Evolutionary conservation across 2,113 vertebrate species (phyloP).

Genomic region (Megalops atlanticus): DNA sequence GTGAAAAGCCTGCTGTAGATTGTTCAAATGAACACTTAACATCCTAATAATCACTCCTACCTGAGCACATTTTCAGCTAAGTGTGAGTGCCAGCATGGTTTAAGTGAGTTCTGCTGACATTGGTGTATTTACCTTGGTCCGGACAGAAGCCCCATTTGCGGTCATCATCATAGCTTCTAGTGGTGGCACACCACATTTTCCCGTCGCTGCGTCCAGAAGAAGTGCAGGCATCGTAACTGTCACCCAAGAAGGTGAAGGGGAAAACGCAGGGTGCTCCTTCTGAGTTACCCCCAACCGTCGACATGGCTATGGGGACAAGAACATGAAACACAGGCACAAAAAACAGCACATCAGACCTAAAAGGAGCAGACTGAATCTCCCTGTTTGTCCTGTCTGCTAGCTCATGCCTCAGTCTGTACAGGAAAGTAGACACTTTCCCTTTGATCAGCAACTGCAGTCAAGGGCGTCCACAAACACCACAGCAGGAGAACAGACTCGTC

Average conservation of each 20-base stretch:
- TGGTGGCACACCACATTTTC: slow-evolving; percentile 87
- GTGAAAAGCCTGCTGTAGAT: too few relatives aligned
- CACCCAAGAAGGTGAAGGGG: slow-evolving; percentile 90
- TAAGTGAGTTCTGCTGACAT: neutral
- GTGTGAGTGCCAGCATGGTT: neutral
- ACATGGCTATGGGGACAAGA: slow-evolving; percentile 78
- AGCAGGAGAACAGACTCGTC: neutral
- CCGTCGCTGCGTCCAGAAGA: slow-evolving; percentile 85
- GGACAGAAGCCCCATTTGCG: slow-evolving; percentile 98
- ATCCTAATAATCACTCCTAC: too few relatives aligned
- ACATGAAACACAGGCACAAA: neutral
- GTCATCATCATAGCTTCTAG: slow-evolving; percentile 89
- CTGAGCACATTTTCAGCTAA: neutral
- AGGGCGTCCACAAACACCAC: neutral
- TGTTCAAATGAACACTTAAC: too few relatives aligned
- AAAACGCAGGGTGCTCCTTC: slow-evolving; percentile 89
- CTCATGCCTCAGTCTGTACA: neutral
- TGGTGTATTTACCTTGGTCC: slow-evolving; percentile 81
- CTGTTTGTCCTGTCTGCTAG: neutral
- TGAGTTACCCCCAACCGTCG: slow-evolving; percentile 92
- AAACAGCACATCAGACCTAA: neutral
- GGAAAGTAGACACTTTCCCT: neutral
- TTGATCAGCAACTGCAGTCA: neutral
- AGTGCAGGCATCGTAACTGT: slow-evolving; percentile 86
- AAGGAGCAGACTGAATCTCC: too few relatives aligned